Evolutionary conservation across 2,888 invertebrate genomes (phyloP), one percentile per base, ranked within the genome.

Genomic region (Cryptophagus acutangulus): DNA sequence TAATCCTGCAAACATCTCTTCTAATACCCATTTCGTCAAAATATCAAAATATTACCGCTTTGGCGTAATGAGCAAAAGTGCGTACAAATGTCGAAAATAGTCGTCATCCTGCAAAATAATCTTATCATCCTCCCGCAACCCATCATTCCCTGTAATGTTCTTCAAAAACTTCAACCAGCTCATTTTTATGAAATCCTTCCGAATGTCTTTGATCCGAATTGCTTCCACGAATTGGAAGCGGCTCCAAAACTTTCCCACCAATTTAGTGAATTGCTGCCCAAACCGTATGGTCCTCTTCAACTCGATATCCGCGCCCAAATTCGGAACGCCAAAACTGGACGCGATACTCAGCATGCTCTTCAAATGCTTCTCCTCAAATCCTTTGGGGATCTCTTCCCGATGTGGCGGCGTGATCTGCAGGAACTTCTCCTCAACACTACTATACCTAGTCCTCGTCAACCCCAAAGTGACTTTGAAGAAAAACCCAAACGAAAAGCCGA

Each of bases 141-240:
- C 29, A 3, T 41, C 16, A 5, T 57, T 26, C 8, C 45, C 50
- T 2, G 59, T 51, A 5, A 63, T 45, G 28, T 59, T 50, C 28
- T 43, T 49, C 8, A 65, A 37, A 31, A 61, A 61, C 12, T 52
- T 42, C 17, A 57, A 9, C 64, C 64, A 65, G 29, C 55, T 45
- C 6, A 61, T 45, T 31, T 48, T 43, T 9, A 8, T 12, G 20
- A 13, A 26, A 38, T 13, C 2, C 6, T 29, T 15, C 33, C 10
- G 12, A 37, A 18, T 13, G 12, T 12, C 29, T 40, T 37, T 40
- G 13, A 40, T n/a, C n/a, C n/a, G n/a, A n/a, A n/a, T n/a, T n/a
- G n/a, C n/a, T n/a, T 33, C 33, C 33, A 33, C n/a, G n/a, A n/a
- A n/a, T n/a, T n/a, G n/a, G n/a, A n/a, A n/a, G 12, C n/a, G n/a